Evolutionary conservation across 2,888 invertebrate genomes (phyloP).

Genomic region (Dermolepida albohirtum): DNA sequence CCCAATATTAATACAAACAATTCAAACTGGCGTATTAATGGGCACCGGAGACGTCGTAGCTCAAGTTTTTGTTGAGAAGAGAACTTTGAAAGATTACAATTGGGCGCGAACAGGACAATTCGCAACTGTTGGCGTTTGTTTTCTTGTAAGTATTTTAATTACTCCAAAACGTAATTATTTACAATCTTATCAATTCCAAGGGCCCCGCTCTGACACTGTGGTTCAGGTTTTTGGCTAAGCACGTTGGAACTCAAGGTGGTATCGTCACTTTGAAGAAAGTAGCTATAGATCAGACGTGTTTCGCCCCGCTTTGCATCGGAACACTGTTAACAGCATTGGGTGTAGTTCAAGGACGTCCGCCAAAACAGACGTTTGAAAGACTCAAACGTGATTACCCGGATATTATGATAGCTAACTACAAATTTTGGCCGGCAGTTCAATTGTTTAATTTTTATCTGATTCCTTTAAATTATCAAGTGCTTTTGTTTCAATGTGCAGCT

Average conservation of each 20-base stretch:
- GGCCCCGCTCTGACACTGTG: slow-evolving; percentile 77
- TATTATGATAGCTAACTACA: slow-evolving; percentile 76
- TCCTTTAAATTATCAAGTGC: slow-evolving; percentile 85
- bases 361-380: slow-evolving; percentile 68
- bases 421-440: slow-evolving; percentile 88
- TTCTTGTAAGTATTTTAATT: slow-evolving; percentile 68
- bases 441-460: slow-evolving; percentile 85
- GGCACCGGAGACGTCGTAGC: slow-evolving; percentile 82
- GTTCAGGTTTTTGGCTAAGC: slow-evolving; percentile 76
- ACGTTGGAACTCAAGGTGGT: slow-evolving; percentile 70
- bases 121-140: slow-evolving; percentile 74
- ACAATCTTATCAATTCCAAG: slow-evolving; percentile 56
- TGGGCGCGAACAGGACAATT: slow-evolving; percentile 73
- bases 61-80: slow-evolving; percentile 74
- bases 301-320: slow-evolving; percentile 77
- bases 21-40: slow-evolving; percentile 80
- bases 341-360: slow-evolving; percentile 70
- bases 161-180: not conserved
- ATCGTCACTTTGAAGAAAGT: slow-evolving; percentile 76
- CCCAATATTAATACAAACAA: slow-evolving; percentile 71
- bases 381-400: slow-evolving; percentile 71
- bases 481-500: slow-evolving; percentile 82
- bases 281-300: slow-evolving; percentile 76
- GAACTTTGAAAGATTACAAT: slow-evolving; percentile 67
- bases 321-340: slow-evolving; percentile 71